Evolutionary conservation across 2,797 vertebrate genomes (phyloP).

Genomic region (Craterocephalus amniculus): DNA sequence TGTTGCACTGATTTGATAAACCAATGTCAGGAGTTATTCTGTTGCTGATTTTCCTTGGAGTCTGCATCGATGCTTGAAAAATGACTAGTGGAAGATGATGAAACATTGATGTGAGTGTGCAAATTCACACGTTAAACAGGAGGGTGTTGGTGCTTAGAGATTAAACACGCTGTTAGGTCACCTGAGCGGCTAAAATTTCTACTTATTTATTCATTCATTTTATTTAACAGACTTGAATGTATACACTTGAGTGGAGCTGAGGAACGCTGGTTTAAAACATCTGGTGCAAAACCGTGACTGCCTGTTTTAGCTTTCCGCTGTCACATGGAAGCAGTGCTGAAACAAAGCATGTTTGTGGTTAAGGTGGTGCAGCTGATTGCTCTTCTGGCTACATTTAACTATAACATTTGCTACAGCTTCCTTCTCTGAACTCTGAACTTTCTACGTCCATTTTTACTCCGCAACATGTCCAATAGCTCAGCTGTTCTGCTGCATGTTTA

Average conservation of each 20-base stretch:
- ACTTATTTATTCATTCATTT: too few species aligned
- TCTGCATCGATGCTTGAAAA: constrained; percentile 19
- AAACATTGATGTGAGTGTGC: background rate
- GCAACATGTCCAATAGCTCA: too few species aligned
- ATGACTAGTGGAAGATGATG: constrained; percentile 3
- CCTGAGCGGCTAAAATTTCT: background rate
- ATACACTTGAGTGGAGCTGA: background rate
- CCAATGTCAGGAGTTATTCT: background rate
- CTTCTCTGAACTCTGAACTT: too few species aligned
- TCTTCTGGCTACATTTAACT: too few species aligned
- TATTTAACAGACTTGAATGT: too few species aligned
- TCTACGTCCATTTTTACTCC: background rate
- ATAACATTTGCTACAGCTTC: too few species aligned
- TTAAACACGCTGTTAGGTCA: background rate
- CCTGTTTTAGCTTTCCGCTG: too few species aligned
- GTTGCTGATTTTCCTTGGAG: constrained; percentile 7
- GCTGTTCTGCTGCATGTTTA: background rate
- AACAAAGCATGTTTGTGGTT: too few species aligned
- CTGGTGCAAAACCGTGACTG: background rate
- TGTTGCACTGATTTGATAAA: background rate
- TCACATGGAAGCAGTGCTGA: too few species aligned
- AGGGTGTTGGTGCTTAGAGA: constrained; percentile 1
- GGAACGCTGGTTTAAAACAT: background rate
- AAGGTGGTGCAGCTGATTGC: too few species aligned
- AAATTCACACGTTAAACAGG: constrained; percentile 3